phyloP scores from a whole-genome alignment of 2,888 invertebrate genomes.

The Liposcelis brunnea region DNA sequence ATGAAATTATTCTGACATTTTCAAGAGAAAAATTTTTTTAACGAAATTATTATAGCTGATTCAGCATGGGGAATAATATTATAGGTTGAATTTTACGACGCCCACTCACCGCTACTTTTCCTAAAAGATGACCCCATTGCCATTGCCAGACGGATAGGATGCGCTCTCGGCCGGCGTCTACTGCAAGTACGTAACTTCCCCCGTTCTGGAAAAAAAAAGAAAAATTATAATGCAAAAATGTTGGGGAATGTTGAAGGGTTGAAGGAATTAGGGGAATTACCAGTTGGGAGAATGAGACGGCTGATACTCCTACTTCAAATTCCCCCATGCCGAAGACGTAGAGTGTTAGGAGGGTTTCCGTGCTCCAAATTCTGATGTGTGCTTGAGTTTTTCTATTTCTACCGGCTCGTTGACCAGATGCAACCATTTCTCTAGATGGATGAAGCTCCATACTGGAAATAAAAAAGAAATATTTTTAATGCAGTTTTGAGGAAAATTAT shows the following conservation, averaged over 20 bases:
- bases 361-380: constrained; percentile 85
- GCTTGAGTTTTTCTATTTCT: constrained; percentile 71
- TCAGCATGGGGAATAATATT: no score
- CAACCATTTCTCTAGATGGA: constrained; percentile 72
- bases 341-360: constrained; percentile 70
- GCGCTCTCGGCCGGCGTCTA: constrained; percentile 77
- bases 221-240: constrained; percentile 14
- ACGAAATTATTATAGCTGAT: not conserved
- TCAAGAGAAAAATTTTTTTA: not conserved
- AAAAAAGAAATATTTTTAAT: constrained; percentile 1
- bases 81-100: no score
- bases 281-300: constrained; percentile 76
- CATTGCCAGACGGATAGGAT: constrained; percentile 89
- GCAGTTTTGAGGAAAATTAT: not conserved
- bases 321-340: constrained; percentile 86
- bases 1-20: constrained; percentile 1
- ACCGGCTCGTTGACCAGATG: constrained; percentile 75
- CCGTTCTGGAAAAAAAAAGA: constrained; percentile 46
- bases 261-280: no score
- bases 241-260: no score
- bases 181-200: constrained; percentile 75
- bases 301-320: constrained; percentile 70
- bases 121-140: constrained; percentile 85
- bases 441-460: constrained; percentile 64
- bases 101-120: constrained; percentile 78